These are phyloP conservation scores for Oryzias melastigma DNA, from an alignment of 2,113 vertebrate genomes.

Conservation along the genomic window DNA sequence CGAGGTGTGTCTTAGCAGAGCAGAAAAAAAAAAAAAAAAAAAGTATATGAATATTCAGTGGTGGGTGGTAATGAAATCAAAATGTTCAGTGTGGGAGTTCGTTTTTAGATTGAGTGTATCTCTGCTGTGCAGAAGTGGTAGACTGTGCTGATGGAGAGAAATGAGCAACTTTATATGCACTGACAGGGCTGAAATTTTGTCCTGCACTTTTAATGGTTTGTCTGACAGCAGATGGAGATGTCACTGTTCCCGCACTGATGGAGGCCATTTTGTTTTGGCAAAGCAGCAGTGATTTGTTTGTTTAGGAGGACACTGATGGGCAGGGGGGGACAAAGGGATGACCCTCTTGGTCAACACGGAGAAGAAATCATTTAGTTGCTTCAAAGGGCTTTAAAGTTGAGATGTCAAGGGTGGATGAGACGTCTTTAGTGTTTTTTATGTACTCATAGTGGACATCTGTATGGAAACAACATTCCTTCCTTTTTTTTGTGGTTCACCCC, in stretches of 20 bases:
- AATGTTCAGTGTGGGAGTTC: slow-evolving; percentile 73
- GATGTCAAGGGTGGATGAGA: slow-evolving; percentile 12
- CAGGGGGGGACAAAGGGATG: slow-evolving; percentile 49
- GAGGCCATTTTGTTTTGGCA: slow-evolving; percentile 74
- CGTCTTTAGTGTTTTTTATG: no score
- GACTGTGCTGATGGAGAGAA: slow-evolving; percentile 79
- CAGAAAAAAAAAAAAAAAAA: slow-evolving; percentile 59
- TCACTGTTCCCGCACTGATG: slow-evolving; percentile 61
- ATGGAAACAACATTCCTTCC: slow-evolving; percentile 2
- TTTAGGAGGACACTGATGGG: slow-evolving; percentile 59
- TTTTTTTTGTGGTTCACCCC: slow-evolving; percentile 18
- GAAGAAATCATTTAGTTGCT: slow-evolving; percentile 51
- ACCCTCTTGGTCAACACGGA: slow-evolving; percentile 66
- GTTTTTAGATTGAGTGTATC: slow-evolving; percentile 69
- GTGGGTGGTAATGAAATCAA: slow-evolving; percentile 78
- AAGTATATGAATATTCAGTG: slow-evolving; percentile 80
- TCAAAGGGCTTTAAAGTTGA: slow-evolving; percentile 33
- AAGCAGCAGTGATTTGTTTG: slow-evolving; percentile 66
- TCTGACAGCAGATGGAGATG: slow-evolving; percentile 76
- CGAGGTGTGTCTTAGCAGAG: slow-evolving; percentile 74
- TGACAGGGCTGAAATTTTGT: slow-evolving; percentile 75
- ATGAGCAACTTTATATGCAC: slow-evolving; percentile 76
- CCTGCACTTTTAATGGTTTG: slow-evolving; percentile 77
- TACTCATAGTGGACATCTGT: not conserved
- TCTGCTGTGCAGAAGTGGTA: slow-evolving; percentile 67